phyloP scores from a whole-genome alignment of 1,140 invertebrate genomes.

The Drosophila bifasciata region DNA sequence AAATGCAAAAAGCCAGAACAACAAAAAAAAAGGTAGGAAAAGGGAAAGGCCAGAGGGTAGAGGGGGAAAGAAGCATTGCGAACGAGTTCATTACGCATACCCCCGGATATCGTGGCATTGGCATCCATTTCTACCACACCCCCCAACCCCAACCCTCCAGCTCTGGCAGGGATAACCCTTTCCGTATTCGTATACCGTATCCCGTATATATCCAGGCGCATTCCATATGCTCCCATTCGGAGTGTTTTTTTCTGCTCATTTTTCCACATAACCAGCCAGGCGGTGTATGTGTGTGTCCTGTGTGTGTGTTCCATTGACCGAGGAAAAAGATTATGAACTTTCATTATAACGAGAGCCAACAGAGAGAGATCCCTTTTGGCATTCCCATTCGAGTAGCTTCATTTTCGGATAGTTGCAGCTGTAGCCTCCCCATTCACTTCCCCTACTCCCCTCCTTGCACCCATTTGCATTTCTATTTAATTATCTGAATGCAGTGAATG shows the following conservation, averaged over 20 bases:
- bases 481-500: constrained; percentile 4
- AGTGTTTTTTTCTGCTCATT: constrained; percentile 44
- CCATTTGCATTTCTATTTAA: constrained; percentile 39
- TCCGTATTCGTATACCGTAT: constrained; percentile 14
- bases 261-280: too few species aligned
- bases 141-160: too few species aligned
- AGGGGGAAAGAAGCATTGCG: not conserved
- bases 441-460: not conserved
- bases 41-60: not conserved
- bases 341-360: constrained; percentile 62
- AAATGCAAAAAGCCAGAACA: constrained; percentile 49
- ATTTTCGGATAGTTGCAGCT: constrained; percentile 23
- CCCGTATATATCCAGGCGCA: too few species aligned
- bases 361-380: constrained; percentile 22
- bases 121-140: constrained; percentile 9
- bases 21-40: too few species aligned
- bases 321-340: constrained; percentile 69
- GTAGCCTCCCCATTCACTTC: not conserved
- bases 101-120: constrained; percentile 48
- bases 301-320: constrained; percentile 9
- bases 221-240: constrained; percentile 47
- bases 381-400: constrained; percentile 30
- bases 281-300: not conserved
- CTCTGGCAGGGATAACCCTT: not conserved
- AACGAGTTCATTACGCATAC: constrained; percentile 74